Base-by-base conservation (phyloP, 2,888 invertebrate genomes). In the Drosophila atroscutellata region DNA sequence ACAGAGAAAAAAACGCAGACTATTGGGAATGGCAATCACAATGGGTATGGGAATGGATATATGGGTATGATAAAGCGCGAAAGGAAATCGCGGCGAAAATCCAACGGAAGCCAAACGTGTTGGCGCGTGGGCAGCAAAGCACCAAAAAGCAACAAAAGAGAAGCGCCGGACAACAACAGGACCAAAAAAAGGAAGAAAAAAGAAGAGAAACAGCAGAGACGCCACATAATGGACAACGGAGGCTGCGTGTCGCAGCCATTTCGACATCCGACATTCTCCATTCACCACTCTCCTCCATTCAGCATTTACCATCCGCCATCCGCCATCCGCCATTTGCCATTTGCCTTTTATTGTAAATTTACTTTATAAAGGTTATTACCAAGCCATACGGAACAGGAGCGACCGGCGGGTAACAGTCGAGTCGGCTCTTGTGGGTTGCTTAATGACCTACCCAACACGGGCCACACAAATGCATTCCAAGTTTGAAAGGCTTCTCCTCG, bases 71-170 rank as follows among this genome's bases (percentile, higher is more conserved):
- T 58, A 76, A 63, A 73, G 71, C 71, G 75, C 65, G 68, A 68
- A 88, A 81, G 91, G 86, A 91, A 90, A 91, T 90, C 91, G 91
- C 78, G 75, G 77, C 86, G 75, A 77, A 90, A 88, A 76, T 81
- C 80, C 85, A 89, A 72, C 85, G 85, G 82, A 84, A 90, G 76
- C 76, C 81, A 86, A 79, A 83, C 81, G 81, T 81, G 76, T 81
- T 77, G 79, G 74, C 80, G 77, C 72, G 80, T 68, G 75, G 76
- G 80, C 77, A 77, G 72, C 74, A 72, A 72, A 75, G 70, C 75
- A 71, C 66, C 77, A 70, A 76, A 75, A 70, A 59, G 30, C 61
- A 62, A 68, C 60, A 49, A 42, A 57, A 37, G 57, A 51, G 81
- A 54, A 69, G 68, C 57, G 62, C 34, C 62, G 37, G 20, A 55